Evolutionary conservation across 1,140 invertebrate species (phyloP).

Genomic region (Zelostemma sp.): DNA sequence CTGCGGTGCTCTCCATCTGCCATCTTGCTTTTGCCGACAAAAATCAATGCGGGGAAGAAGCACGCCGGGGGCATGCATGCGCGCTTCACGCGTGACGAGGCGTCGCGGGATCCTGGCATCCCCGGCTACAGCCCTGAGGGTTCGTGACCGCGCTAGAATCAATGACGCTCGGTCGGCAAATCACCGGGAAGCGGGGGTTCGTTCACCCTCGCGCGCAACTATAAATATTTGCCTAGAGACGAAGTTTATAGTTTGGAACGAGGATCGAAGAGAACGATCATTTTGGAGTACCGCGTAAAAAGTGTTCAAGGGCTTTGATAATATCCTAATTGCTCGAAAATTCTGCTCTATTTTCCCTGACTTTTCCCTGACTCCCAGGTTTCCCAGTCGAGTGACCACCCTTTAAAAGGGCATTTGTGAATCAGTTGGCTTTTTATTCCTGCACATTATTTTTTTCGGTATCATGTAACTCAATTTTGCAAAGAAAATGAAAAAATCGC

Average conservation of each 20-base stretch:
- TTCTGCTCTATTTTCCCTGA: too few relatives aligned
- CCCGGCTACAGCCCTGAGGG: slow-evolving; percentile 30
- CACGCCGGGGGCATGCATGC: slow-evolving; percentile 43
- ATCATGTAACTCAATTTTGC: too few relatives aligned
- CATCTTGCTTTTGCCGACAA: slow-evolving; percentile 58
- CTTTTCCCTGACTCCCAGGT: not conserved
- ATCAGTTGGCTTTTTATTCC: too few relatives aligned
- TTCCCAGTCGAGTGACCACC: too few relatives aligned
- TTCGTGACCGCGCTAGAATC: slow-evolving; percentile 36
- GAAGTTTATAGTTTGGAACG: too few relatives aligned
- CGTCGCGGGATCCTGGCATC: slow-evolving; percentile 8
- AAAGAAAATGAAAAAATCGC: too few relatives aligned
- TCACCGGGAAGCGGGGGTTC: not conserved
- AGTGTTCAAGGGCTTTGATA: too few relatives aligned
- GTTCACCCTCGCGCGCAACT: slow-evolving; percentile 3
- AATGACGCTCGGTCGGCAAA: slow-evolving; percentile 31
- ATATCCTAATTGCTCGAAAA: too few relatives aligned
- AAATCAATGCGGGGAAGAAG: slow-evolving; percentile 59
- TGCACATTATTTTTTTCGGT: too few relatives aligned
- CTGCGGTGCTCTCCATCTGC: slow-evolving; percentile 47
- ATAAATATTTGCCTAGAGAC: not conserved
- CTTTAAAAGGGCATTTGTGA: too few relatives aligned
- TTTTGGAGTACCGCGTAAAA: too few relatives aligned
- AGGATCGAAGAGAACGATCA: too few relatives aligned
- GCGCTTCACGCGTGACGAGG: slow-evolving; percentile 46